These are phyloP conservation scores for Microchrysa polita DNA, from an alignment of 2,888 invertebrate species.

Conservation along the genomic window DNA sequence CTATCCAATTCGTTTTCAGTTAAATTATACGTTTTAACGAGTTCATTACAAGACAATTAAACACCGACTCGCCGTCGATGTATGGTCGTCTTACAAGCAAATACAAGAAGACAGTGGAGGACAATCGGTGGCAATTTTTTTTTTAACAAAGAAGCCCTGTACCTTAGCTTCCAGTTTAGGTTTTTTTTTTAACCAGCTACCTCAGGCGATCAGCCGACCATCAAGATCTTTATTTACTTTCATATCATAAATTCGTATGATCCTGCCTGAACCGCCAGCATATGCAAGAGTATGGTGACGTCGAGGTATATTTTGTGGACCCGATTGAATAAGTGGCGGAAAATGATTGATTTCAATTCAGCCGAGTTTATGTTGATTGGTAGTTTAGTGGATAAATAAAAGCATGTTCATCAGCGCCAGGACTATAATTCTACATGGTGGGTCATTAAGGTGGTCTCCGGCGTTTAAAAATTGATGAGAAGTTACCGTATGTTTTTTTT, in stretches of 20 bases:
- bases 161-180: no score
- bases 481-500: no score
- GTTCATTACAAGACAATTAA: constrained; percentile 41
- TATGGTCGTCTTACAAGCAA: background rate
- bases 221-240: constrained; percentile 25
- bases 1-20: background rate
- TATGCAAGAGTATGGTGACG: background rate
- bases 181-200: background rate
- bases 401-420: constrained; percentile 33
- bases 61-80: constrained; percentile 17
- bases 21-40: constrained; percentile 40
- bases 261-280: constrained; percentile 15
- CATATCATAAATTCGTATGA: constrained; percentile 14
- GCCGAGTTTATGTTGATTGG: constrained; percentile 35
- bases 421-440: background rate
- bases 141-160: background rate
- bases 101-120: background rate
- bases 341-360: constrained; percentile 35
- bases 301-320: background rate
- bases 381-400: constrained; percentile 35
- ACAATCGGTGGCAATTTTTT: constrained; percentile 16
- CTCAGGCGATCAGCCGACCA: constrained; percentile 15
- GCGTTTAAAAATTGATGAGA: background rate
- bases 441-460: background rate
- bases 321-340: constrained; percentile 18